Conservation (phyloP, 2,113 vertebrate genomes). For the Vireo altiloquus region DNA sequence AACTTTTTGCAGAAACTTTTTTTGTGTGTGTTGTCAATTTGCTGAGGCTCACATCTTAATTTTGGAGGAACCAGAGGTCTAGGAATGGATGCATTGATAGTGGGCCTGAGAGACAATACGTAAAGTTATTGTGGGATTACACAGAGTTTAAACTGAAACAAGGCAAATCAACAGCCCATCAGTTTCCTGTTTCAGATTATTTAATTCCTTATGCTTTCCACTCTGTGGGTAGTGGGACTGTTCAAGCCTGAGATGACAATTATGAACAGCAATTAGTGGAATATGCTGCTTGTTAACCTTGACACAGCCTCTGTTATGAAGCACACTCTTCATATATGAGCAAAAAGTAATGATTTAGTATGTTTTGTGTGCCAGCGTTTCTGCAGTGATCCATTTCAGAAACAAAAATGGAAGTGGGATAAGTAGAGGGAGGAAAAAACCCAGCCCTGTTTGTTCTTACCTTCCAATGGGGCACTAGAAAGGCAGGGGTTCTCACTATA, state of each 20-base stretch:
- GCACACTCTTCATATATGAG: background rate
- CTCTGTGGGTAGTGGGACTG: background rate
- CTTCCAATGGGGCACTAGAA: background rate
- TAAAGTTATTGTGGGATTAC: background rate
- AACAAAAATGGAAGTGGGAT: background rate
- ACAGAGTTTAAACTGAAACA: background rate
- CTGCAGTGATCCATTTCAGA: background rate
- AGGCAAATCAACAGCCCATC: background rate
- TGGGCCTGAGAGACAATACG: background rate
- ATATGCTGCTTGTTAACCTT: background rate
- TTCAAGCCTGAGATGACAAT: background rate
- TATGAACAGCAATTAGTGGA: background rate
- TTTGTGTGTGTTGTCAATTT: background rate
- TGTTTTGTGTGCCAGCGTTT: rapidly evolving
- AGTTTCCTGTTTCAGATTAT: background rate
- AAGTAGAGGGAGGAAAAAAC: background rate
- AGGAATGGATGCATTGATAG: background rate
- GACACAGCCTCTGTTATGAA: background rate
- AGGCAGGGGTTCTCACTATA: background rate
- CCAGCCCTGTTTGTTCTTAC: background rate
- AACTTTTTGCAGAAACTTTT: background rate
- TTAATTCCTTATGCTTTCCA: background rate
- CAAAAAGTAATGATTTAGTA: background rate
- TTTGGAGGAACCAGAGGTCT: background rate
- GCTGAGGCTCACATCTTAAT: background rate